A percentile compares a stretch with the other conserved stretches of the same genome.
These are phyloP conservation scores for Lithodes maja DNA, from an alignment of 2,888 invertebrate genomes.

Conservation along the genomic window DNA sequence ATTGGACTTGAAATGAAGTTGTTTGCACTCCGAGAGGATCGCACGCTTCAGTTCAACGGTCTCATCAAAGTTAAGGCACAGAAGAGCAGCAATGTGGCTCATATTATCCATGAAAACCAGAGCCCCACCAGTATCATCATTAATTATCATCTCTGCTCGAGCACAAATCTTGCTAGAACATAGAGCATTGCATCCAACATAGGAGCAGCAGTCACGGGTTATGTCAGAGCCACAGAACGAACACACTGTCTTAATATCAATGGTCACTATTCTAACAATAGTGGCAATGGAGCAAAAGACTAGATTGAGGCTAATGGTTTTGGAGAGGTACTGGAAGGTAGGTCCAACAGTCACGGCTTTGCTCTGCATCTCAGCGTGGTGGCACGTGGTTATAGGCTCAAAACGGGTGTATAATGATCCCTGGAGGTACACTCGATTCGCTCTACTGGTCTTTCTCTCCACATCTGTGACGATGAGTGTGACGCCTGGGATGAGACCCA, in stretches of 20 bases:
- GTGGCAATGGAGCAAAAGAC: conserved; percentile 17
- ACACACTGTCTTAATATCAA: conserved; percentile 6
- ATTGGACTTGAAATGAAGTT: too few species aligned
- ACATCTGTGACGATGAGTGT: conserved; percentile 11
- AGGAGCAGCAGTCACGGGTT: background rate
- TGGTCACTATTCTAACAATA: conserved; percentile 10
- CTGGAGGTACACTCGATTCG: conserved; percentile 15
- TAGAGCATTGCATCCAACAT: conserved; percentile 41
- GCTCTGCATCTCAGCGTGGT: background rate
- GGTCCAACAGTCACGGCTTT: background rate
- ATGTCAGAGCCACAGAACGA: conserved; percentile 27
- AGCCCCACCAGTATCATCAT: conserved; percentile 40
- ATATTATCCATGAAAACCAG: conserved; percentile 6
- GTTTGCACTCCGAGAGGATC: background rate
- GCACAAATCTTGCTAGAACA: background rate
- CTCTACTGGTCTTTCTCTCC: background rate
- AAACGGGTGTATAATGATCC: conserved; percentile 13
- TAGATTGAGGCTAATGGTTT: background rate
- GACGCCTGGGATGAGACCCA: conserved; percentile 33
- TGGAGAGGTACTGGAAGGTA: background rate
- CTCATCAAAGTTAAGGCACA: background rate
- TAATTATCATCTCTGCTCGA: conserved; percentile 22
- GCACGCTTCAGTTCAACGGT: background rate
- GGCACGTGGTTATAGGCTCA: background rate
- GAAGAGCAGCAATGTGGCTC: background rate